Evolutionary conservation across 2,113 vertebrate species (phyloP).

Genomic region (Microtus montanus): DNA sequence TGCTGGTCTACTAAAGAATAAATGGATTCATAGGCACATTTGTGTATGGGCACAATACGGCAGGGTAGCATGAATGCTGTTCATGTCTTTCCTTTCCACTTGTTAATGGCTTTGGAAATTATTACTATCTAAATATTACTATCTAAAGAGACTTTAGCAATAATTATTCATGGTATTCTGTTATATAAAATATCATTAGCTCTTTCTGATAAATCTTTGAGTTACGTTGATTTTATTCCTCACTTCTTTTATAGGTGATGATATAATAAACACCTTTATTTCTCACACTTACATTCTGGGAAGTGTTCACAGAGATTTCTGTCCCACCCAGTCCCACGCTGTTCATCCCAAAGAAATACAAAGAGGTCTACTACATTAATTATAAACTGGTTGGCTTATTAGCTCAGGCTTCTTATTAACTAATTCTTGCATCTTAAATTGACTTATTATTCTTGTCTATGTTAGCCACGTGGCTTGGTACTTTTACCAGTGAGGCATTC

Average conservation of each 20-base stretch:
- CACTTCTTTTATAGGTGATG: not conserved
- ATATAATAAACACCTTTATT: not conserved
- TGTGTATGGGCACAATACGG: not conserved
- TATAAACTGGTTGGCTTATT: too few species aligned
- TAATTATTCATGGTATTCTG: not conserved
- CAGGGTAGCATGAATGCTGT: not conserved
- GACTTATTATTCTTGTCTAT: too few species aligned
- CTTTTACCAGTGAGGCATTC: too few species aligned
- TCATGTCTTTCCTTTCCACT: not conserved
- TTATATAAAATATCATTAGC: not conserved
- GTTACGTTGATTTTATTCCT: not conserved
- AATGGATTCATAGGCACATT: too few species aligned
- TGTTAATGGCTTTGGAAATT: slow-evolving; percentile 18
- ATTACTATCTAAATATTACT: not conserved
- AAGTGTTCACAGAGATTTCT: too few species aligned
- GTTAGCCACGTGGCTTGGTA: too few species aligned
- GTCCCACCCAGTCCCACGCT: too few species aligned
- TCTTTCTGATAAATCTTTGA: not conserved
- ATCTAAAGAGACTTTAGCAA: not conserved
- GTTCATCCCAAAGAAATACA: too few species aligned
- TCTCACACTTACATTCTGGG: not conserved
- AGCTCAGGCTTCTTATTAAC: too few species aligned
- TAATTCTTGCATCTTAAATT: too few species aligned
- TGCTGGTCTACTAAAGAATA: not conserved
- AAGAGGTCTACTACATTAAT: too few species aligned